A percentile compares a stretch with the other conserved stretches of the same genome.
phyloP scores from a whole-genome alignment of 30 jellyfish, hydroid and myxozoan species.

The Calvadosia cruxmelitensis region DNA sequence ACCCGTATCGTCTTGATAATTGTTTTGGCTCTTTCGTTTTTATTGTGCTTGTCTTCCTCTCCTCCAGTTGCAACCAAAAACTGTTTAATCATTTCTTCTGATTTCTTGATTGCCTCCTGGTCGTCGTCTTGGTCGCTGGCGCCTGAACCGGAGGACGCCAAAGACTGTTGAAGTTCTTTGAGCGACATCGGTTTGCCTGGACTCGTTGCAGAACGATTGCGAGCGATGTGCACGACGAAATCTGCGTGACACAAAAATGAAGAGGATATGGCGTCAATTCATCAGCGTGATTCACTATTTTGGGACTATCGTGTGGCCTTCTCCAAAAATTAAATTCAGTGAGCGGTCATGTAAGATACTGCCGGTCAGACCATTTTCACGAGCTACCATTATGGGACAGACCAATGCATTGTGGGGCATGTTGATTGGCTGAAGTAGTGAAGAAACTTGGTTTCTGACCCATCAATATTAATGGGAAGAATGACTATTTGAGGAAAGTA shows the following conservation, averaged over 20 bases:
- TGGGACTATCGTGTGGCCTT: too few relatives aligned
- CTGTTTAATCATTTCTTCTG: constrained; percentile 81
- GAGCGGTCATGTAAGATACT: too few relatives aligned
- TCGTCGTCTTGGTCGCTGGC: constrained; percentile 31
- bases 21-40: constrained; percentile 74
- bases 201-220: neutral
- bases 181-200: neutral
- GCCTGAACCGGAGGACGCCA: constrained; percentile 6
- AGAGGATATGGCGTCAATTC: too few relatives aligned
- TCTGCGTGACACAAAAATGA: neutral
- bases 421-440: too few relatives aligned
- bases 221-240: neutral
- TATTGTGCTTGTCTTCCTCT: constrained; percentile 54
- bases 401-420: too few relatives aligned
- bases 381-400: too few relatives aligned
- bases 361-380: too few relatives aligned
- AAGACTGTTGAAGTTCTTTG: neutral
- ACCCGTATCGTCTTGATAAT: constrained; percentile 76
- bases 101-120: constrained; percentile 52
- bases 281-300: too few relatives aligned
- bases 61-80: constrained; percentile 82
- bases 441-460: too few relatives aligned
- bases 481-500: too few relatives aligned
- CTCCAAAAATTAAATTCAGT: too few relatives aligned
- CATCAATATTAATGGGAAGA: too few relatives aligned